These are phyloP conservation scores for Pterocles burchelli DNA, from an alignment of 2,113 vertebrate genomes.

Conservation along the genomic window DNA sequence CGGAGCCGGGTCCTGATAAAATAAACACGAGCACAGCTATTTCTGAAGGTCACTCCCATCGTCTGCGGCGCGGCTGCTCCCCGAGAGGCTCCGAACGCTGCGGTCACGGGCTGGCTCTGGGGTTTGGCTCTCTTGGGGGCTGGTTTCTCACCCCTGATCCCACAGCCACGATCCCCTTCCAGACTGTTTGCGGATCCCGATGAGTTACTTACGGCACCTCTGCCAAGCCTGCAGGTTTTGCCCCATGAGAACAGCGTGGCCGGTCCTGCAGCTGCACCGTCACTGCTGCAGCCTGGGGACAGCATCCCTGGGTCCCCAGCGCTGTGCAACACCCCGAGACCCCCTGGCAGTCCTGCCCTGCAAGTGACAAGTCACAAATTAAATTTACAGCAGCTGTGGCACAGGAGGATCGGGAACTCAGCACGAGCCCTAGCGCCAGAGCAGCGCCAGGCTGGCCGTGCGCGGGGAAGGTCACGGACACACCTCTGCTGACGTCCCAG, in stretches of 20 bases:
- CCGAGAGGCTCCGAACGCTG: neutral
- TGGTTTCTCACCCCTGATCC: neutral
- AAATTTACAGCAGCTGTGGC: neutral
- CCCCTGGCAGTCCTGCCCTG: accelerated
- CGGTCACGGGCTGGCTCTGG: accelerated
- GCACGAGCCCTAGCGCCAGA: neutral
- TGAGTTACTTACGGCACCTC: accelerated
- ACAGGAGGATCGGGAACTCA: neutral
- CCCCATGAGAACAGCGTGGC: neutral
- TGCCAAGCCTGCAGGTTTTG: accelerated
- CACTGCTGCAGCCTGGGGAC: accelerated
- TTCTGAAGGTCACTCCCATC: constrained; percentile 56
- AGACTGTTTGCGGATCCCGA: neutral
- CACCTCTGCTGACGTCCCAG: neutral
- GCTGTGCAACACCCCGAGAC: neutral
- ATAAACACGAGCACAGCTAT: constrained; percentile 43
- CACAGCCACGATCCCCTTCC: neutral
- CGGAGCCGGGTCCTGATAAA: constrained; percentile 37
- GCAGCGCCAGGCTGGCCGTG: accelerated
- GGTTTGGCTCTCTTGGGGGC: neutral
- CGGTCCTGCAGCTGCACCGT: accelerated
- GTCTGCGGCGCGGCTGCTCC: neutral
- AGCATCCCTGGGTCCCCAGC: neutral
- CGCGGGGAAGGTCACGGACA: neutral
- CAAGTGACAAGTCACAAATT: neutral